Conservation (phyloP, 2,797 vertebrate genomes). For the Pristis pectinata region DNA sequence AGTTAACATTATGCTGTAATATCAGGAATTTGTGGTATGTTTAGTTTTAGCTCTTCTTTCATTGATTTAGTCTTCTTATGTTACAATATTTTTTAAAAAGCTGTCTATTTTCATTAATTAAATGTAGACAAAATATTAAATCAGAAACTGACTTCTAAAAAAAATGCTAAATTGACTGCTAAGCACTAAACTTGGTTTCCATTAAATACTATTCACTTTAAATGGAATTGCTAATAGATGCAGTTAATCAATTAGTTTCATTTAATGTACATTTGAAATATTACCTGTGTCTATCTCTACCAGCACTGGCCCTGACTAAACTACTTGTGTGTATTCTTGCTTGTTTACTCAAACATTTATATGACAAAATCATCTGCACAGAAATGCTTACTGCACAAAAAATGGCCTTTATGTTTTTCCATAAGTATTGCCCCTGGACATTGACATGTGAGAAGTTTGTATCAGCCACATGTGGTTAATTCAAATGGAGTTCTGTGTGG, state of each 20-base stretch:
- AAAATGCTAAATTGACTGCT: not conserved
- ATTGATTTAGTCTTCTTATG: not conserved
- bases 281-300: not conserved
- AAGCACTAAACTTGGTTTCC: not conserved
- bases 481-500: conserved; percentile 27
- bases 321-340: too few species aligned
- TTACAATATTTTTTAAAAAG: not conserved
- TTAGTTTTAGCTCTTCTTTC: not conserved
- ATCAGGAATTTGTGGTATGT: not conserved
- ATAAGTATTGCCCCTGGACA: not conserved
- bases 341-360: not conserved
- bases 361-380: not conserved
- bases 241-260: not conserved
- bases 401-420: not conserved
- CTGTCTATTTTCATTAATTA: not conserved
- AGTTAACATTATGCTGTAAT: not conserved
- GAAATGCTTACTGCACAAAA: not conserved
- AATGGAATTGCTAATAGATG: not conserved
- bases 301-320: not conserved
- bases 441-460: not conserved
- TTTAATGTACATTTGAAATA: not conserved
- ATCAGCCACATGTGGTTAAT: conserved; percentile 33
- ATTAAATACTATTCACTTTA: not conserved
- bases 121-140: not conserved
- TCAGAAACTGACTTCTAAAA: not conserved